Evolutionary conservation across 2,797 vertebrate species (phyloP).

Genomic region (Pangasius macronema): DNA sequence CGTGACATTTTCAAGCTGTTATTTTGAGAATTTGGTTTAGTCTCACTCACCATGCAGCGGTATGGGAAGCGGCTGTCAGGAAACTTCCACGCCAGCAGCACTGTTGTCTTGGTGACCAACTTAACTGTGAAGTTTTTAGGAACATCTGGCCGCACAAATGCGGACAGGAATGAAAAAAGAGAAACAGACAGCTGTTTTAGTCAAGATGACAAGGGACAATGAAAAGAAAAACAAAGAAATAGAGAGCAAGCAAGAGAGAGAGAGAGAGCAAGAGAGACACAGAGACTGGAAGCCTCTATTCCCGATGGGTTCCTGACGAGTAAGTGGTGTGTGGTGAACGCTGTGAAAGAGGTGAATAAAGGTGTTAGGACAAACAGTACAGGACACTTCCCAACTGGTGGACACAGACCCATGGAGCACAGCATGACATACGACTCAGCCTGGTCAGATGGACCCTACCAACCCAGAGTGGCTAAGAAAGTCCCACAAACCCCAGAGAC

Average conservation of each 20-base stretch:
- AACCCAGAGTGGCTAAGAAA: slow-evolving; percentile 54
- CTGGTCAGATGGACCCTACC: slow-evolving; percentile 66
- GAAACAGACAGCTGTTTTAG: slow-evolving; percentile 45
- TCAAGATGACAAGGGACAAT: slow-evolving; percentile 60
- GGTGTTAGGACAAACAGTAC: slow-evolving; percentile 76
- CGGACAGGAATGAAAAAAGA: slow-evolving; percentile 46
- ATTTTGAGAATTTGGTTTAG: neutral
- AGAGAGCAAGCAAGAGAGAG: slow-evolving; percentile 40
- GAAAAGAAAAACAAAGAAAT: slow-evolving; percentile 49
- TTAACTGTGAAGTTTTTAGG: slow-evolving; percentile 98
- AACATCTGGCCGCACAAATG: slow-evolving; percentile 79
- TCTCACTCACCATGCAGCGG: slow-evolving; percentile 84
- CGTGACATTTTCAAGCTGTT: neutral
- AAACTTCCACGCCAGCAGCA: slow-evolving; percentile 92
- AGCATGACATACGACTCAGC: slow-evolving; percentile 61
- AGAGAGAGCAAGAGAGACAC: slow-evolving; percentile 56
- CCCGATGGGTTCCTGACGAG: slow-evolving; percentile 66
- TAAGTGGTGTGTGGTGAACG: slow-evolving; percentile 70
- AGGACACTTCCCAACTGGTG: slow-evolving; percentile 71
- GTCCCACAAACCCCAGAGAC: neutral
- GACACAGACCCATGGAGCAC: slow-evolving; percentile 72
- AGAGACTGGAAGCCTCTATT: slow-evolving; percentile 55
- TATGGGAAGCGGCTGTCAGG: slow-evolving; percentile 79
- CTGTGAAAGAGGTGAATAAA: slow-evolving; percentile 74
- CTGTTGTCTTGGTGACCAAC: slow-evolving; percentile 93